Evolutionary conservation across 2,797 vertebrate genomes (phyloP).

Genomic region (Platalea minor): DNA sequence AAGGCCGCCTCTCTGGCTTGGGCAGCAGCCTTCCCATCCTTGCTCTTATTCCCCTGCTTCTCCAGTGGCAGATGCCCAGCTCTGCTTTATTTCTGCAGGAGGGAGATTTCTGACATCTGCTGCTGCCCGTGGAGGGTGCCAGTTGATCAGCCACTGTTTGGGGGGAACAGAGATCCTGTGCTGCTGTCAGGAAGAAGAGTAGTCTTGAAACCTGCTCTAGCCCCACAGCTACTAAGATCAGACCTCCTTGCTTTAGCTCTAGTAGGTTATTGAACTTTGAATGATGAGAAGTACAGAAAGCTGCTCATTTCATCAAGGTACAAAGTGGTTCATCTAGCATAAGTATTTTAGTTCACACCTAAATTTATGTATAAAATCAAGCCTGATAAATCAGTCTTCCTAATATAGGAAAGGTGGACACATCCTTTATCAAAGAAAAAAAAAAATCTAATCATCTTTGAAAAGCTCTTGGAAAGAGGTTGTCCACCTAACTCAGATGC

Average conservation of each 20-base stretch:
- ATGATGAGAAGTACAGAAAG: neutral
- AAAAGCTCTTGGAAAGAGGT: neutral
- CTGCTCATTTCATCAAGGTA: neutral
- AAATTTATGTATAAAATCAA: neutral
- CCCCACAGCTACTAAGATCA: neutral
- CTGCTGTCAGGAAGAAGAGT: neutral
- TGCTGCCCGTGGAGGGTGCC: neutral
- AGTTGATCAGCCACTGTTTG: neutral
- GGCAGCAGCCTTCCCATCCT: neutral
- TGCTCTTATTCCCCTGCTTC: neutral
- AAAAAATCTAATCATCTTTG: accelerated
- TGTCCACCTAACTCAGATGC: neutral
- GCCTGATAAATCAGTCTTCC: neutral
- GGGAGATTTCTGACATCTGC: neutral
- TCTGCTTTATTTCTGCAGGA: neutral
- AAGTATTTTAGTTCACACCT: neutral
- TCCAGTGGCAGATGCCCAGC: neutral
- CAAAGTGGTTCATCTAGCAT: neutral
- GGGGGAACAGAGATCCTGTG: neutral
- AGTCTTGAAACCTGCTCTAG: neutral
- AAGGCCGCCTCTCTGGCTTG: neutral
- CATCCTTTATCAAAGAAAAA: neutral
- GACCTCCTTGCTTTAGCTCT: neutral
- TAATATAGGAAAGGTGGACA: neutral
- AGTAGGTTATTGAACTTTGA: neutral